phyloP scores from a whole-genome alignment of 2,888 invertebrate species.

The Imbricaverruca yamaguchii region DNA sequence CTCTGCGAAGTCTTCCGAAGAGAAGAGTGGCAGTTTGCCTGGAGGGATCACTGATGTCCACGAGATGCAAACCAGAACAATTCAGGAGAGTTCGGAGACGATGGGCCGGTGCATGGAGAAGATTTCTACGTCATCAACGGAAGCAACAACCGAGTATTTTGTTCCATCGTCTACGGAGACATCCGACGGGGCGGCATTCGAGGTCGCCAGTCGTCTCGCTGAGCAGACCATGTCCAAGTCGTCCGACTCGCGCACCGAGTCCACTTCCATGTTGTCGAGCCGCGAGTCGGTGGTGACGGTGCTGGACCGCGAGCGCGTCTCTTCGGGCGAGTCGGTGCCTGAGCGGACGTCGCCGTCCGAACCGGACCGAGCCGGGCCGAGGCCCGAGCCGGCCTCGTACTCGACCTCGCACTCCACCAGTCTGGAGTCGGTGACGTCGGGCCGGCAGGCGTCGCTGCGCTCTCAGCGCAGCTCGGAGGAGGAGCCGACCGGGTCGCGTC shows the following conservation, averaged over 20 bases:
- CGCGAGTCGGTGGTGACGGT: neutral
- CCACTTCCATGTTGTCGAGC: neutral
- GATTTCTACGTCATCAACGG: no score
- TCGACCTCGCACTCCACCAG: no score
- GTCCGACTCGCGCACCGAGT: constrained; percentile 12
- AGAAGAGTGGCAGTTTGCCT: neutral
- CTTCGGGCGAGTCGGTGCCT: neutral
- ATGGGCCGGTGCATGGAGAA: neutral
- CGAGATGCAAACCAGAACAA: neutral
- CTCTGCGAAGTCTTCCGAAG: neutral
- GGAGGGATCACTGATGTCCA: neutral
- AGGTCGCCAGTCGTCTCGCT: neutral
- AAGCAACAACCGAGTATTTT: no score
- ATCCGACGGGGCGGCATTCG: no score
- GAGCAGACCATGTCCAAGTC: neutral
- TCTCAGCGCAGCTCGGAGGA: neutral
- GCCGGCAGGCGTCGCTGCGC: no score
- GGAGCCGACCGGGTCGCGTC: neutral
- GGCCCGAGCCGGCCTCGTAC: neutral
- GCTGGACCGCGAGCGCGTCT: neutral
- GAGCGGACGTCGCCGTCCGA: neutral
- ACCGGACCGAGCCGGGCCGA: neutral
- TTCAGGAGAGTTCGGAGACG: neutral
- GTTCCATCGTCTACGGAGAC: no score
- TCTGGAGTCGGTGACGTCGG: no score